Evolutionary conservation across 2,797 vertebrate genomes (phyloP).

Genomic region (Bryconaethiops microstoma): DNA sequence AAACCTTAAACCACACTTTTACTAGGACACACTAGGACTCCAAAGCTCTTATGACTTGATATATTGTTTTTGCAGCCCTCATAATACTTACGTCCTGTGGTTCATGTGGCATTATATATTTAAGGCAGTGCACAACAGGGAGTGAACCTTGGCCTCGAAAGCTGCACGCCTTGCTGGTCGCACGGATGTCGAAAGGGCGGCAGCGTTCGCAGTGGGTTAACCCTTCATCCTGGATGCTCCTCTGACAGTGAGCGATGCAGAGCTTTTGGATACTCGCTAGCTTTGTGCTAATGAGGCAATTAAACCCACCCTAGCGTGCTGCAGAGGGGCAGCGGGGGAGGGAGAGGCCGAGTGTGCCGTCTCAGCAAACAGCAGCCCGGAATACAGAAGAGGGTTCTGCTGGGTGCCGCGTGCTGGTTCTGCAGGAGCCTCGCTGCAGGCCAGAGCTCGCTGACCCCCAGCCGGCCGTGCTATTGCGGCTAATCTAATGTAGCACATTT

Average conservation of each 20-base stretch:
- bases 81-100: not conserved
- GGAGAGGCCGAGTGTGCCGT: conserved; percentile 70
- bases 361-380: conserved; percentile 74
- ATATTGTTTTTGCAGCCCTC: not conserved
- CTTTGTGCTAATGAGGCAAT: conserved; percentile 81
- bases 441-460: conserved; percentile 11
- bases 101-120: not conserved
- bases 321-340: conserved; percentile 53
- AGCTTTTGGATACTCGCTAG: conserved; percentile 69
- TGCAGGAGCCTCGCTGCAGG: not conserved
- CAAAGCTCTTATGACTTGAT: conserved; percentile 19
- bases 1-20: conserved; percentile 54
- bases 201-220: conserved; percentile 74
- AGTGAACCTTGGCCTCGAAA: conserved; percentile 32
- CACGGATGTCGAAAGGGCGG: conserved; percentile 65
- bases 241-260: conserved; percentile 78
- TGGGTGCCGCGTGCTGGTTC: conserved; percentile 16
- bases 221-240: conserved; percentile 76
- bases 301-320: conserved; percentile 73
- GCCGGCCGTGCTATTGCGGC: not conserved
- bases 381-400: conserved; percentile 56
- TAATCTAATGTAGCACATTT: conserved; percentile 26
- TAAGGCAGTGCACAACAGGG: not conserved
- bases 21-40: not conserved
- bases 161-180: conserved; percentile 15